Base-by-base conservation (phyloP, 2,797 vertebrate species). In the Cossypha dichroa region DNA sequence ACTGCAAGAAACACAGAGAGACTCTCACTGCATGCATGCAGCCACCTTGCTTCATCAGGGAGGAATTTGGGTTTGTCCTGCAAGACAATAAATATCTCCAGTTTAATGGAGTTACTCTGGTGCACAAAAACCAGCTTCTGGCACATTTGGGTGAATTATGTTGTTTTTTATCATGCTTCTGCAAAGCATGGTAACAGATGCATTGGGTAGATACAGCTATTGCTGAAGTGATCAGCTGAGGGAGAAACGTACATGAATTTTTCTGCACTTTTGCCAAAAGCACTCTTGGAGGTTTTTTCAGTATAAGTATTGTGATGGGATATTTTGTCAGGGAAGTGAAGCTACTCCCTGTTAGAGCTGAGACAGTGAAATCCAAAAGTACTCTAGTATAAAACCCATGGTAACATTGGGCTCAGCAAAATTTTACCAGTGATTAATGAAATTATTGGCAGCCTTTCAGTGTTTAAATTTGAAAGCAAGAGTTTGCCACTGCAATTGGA, bases 381-480 rank as follows among this genome's bases (percentile, higher is more conserved):
- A 52, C 20, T 56, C 28, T 25, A 59, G 23, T 54, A 62, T 21
- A 86, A 92, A 94, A 54, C 14, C 15, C 40, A 21, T 1, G 4
- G 4, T 21, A 92, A 78, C 22, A 26, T 38, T 68, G 36, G 67
- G 55, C 48, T 43, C 45, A 55, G 54, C 6, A 81, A 78, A 90
- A 72, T 73, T 88, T 77, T 76, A 79, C 29, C 8, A 29, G 34
- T 21, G 38, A 87, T 88, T 82, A 91, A 79, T 28, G 26, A 80
- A 78, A 89, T 78, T 56, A 90, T 5, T 87, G 85, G 58, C 21
- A 6, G 70, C 28, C 41, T 96, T 94, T 94, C 58, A 77, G 31
- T 43, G 62, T 88, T 90, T 88, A 77, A 91, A 91, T 92, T 49
- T 67, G 52, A 88, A 92, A 72, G 75, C 19, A 78, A 90, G 45